A percentile compares a stretch with the other conserved stretches of the same genome.
Conservation (phyloP, 2,113 vertebrate species). For the Pitta sordida region DNA sequence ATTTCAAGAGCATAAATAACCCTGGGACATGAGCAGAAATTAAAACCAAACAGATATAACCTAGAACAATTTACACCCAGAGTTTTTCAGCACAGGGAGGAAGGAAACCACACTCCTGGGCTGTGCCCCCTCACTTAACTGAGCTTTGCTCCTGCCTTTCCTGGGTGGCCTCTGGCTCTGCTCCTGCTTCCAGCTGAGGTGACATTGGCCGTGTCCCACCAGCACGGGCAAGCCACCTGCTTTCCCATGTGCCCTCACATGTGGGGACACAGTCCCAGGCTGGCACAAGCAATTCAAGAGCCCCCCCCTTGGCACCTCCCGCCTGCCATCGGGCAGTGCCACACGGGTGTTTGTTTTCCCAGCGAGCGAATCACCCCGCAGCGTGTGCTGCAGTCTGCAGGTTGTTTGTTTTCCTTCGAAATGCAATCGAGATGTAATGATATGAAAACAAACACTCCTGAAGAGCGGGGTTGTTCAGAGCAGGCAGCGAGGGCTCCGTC, state of each 20-base stretch:
- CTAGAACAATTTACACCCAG: background rate
- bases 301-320: background rate
- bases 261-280: background rate
- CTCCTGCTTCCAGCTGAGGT: background rate
- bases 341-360: background rate
- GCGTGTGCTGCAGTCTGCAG: background rate
- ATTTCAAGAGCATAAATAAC: slow-evolving; percentile 36
- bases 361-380: background rate
- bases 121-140: background rate
- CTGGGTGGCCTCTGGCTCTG: background rate
- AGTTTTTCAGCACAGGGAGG: background rate
- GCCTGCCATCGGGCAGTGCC: rapidly evolving
- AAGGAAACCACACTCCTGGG: background rate
- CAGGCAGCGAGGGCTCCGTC: background rate
- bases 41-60: background rate
- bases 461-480: background rate
- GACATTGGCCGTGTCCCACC: background rate
- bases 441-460: background rate
- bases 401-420: slow-evolving; percentile 24
- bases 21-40: background rate
- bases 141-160: background rate
- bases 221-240: background rate
- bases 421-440: background rate
- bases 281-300: rapidly evolving
- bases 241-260: background rate